Evolutionary conservation across 2,113 vertebrate genomes (phyloP).

Genomic region (Proteles cristata): DNA sequence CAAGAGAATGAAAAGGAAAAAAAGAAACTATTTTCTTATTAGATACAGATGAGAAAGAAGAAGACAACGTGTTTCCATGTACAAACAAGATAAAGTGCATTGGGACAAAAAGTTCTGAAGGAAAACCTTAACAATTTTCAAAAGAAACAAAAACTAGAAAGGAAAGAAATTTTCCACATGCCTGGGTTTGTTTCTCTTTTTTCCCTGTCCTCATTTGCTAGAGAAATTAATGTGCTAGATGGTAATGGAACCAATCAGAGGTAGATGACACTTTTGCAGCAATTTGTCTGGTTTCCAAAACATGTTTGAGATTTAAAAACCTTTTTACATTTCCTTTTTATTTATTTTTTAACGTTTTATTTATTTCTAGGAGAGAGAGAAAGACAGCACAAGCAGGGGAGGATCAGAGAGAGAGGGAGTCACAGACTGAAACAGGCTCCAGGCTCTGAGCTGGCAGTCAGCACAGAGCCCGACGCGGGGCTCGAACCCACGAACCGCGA

Average conservation of each 20-base stretch:
- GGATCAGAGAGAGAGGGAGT: too few species aligned
- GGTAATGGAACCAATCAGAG: background rate
- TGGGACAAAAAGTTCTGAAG: background rate
- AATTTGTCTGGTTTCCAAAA: background rate
- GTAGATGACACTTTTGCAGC: background rate
- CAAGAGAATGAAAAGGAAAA: background rate
- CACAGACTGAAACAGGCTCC: too few species aligned
- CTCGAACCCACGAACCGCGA: too few species aligned
- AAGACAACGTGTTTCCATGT: background rate
- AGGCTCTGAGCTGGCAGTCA: too few species aligned
- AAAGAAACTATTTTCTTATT: background rate
- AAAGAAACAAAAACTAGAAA: background rate
- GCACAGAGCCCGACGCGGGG: too few species aligned
- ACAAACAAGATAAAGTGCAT: background rate
- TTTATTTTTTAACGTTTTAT: too few species aligned
- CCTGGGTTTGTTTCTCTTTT: background rate
- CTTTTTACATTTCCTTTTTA: background rate
- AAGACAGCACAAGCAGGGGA: too few species aligned
- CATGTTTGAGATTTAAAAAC: background rate
- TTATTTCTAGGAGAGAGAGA: too few species aligned
- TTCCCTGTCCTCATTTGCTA: background rate
- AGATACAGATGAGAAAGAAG: background rate
- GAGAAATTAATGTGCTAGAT: background rate
- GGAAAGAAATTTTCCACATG: background rate
- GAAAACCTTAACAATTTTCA: background rate